Evolutionary conservation across 37 sponge, comb jelly and placozoan species (phyloP).

Genomic region (Oscarella lobularis): DNA sequence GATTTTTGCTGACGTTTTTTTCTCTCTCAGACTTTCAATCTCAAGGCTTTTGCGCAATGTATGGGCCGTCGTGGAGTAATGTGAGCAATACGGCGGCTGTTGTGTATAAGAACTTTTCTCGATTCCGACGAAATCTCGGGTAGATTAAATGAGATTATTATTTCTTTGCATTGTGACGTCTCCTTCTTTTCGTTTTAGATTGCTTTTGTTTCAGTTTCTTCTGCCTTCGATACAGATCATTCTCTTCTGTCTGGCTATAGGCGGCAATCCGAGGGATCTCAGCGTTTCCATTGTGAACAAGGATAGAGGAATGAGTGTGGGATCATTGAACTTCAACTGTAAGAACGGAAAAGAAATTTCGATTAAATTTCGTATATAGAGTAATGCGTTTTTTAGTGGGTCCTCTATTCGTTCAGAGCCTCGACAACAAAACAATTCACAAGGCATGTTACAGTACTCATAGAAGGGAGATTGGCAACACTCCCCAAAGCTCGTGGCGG

Average conservation of each 20-base stretch:
- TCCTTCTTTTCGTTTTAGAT: background rate
- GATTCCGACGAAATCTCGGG: conserved; percentile 29
- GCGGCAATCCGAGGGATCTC: conserved; percentile 22
- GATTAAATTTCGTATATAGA: background rate
- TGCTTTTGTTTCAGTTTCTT: conserved; percentile 55
- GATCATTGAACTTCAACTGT: too few relatives aligned
- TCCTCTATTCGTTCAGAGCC: background rate
- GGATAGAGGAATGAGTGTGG: background rate
- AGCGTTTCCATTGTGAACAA: conserved; percentile 21
- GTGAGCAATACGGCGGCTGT: too few relatives aligned
- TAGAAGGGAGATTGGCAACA: too few relatives aligned
- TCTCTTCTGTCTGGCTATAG: conserved; percentile 51
- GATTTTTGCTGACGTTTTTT: too few relatives aligned
- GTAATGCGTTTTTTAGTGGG: background rate
- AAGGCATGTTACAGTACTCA: too few relatives aligned
- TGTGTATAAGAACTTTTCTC: conserved; percentile 32
- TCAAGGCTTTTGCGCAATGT: too few relatives aligned
- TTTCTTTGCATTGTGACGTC: background rate
- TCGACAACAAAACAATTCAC: conserved; percentile 2
- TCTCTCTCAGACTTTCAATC: too few relatives aligned
- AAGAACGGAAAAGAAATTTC: background rate
- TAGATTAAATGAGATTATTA: too few relatives aligned
- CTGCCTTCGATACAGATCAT: conserved; percentile 40
- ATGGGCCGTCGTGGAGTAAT: too few relatives aligned
- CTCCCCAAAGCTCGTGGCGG: too few relatives aligned